Evolutionary conservation across 2,113 vertebrate genomes (phyloP), one percentile per base, ranked within the genome.

Genomic region (Catagonus wagneri): DNA sequence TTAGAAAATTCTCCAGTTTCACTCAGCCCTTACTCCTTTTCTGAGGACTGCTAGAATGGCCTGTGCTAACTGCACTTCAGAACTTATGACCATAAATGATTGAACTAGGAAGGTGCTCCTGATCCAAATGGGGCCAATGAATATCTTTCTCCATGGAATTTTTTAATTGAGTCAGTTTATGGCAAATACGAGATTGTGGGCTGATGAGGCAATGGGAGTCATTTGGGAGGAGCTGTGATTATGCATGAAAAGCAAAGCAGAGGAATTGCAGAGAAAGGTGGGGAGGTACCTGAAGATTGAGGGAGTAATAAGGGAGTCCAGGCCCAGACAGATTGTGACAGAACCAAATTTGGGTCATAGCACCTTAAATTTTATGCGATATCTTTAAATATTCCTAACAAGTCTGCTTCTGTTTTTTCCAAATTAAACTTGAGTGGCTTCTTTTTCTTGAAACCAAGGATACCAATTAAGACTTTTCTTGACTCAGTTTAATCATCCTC

Each of bases 41-140:
- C 56, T 19, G 25, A 61, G 36, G 19, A 36, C 13, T 61, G 6
- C 5, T 15, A 34, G 17, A 1, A 6, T 68, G 16, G 11, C 6
- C 22, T 29, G 3, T 15, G 2, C 27, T n/a, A n/a, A 60, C 32
- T 32, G 2, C 9, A 32, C 0, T 0, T 20, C 2, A 13, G 1
- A 39, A 1, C 34, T 60, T 6, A 20, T 17, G 25, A 3, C 2
- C 22, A 15, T 56, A 27, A 27, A 0, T 44, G 19, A 56, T 3
- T 39, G 27, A 29, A 61, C 2, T 10, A 54, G 16, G 22, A 84
- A 11, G 7, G 1, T 22, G 29, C 7, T 89, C 4, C 50, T 81
- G 2, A 85, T 60, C 23, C 34, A 81, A 66, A 87, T 3, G 15
- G 23, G 4, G 9, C n/a, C 79, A 76, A 7, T 34, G 13, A 81